phyloP scores from a whole-genome alignment of 2,113 vertebrate species.

The Ptyas mucosa region DNA sequence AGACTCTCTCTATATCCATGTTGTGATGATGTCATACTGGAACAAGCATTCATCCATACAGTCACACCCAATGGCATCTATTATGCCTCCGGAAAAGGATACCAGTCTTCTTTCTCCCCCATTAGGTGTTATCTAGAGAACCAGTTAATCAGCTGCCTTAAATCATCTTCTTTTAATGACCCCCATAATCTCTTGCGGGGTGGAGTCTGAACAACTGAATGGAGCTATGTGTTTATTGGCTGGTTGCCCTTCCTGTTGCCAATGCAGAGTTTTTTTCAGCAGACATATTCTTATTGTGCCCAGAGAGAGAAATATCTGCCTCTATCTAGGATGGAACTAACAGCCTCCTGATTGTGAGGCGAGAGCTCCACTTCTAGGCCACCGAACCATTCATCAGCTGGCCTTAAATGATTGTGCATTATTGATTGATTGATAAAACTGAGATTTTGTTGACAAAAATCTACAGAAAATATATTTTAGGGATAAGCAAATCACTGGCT shows the following conservation, averaged over 20 bases:
- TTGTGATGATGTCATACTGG: neutral
- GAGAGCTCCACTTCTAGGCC: no score
- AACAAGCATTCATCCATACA: neutral
- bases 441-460: neutral
- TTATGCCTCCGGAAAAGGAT: neutral
- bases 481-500: neutral
- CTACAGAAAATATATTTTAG: neutral
- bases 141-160: neutral
- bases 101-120: neutral
- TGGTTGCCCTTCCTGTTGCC: no score
- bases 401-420: neutral
- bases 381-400: neutral
- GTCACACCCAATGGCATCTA: neutral
- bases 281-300: no score
- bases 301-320: no score
- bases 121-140: neutral
- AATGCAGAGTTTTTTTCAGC: no score
- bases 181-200: no score
- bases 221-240: no score
- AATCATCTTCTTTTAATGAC: no score
- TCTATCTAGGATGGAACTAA: no score
- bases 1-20: neutral
- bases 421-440: neutral
- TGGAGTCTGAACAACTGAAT: no score
- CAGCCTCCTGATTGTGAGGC: no score